Evolutionary conservation across 2,888 invertebrate genomes (phyloP), one percentile per base, ranked within the genome.

Genomic region (Lithosia quadra): DNA sequence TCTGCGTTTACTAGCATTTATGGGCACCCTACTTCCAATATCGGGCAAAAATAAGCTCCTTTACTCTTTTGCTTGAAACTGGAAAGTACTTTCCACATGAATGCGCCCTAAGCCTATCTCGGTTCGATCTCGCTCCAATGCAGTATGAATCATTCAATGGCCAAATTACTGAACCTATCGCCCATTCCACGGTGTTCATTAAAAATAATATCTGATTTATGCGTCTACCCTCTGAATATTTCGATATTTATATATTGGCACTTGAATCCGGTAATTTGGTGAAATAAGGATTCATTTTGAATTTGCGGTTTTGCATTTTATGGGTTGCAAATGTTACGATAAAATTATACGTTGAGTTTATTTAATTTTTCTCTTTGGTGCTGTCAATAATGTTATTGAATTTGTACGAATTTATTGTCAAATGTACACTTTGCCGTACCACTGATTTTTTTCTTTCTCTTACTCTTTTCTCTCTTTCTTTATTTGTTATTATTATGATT

Each of bases 141-240:
- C 55, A 60, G 33, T 49, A 49, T 65, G 21, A 65, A 65, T 43
- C 18, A 65, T 49, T 22, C 21, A 33, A 57, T 61, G 43, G 55
- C 67, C 64, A 73, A 63, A 56, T 24, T 73, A 80, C 75, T 68
- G 67, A 56, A 78, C 65, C 71, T 69, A 78, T 75, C 69, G 58
- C 34, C 7, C 53, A 21, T 53, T 63, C 60, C 78, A 28, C 57
- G 69, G 67, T 62, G 73, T 71, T 78, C 75, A 75, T 78, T 80
- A 78, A 78, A 78, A 78, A 73, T 75, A 80, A 78, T 71, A n/a
- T 65, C 13, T 61, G 78, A 73, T 78, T 78, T 80, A 78, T 75
- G 59, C 60, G 55, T 67, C 36, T 60, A 66, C 28, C 22, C 34
- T 33, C 55, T 21, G 59, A 71, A 60, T 60, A 68, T 69, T 72